Evolutionary conservation across 2,113 vertebrate species (phyloP).

Genomic region (Plotosus lineatus): DNA sequence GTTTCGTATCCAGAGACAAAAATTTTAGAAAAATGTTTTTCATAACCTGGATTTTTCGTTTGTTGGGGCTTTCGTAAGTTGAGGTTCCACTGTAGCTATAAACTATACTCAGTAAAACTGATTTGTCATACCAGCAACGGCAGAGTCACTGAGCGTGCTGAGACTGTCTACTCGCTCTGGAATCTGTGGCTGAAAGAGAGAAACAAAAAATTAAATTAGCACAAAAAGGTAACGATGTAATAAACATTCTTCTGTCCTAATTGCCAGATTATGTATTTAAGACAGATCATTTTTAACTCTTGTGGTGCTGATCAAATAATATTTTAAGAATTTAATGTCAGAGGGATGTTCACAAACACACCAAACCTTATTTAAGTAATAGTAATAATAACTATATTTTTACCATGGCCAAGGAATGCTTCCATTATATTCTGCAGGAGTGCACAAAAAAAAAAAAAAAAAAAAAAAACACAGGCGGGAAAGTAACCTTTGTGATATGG

Average conservation of each 20-base stretch:
- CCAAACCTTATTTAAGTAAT: background rate
- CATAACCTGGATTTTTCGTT: no score
- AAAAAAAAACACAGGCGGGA: background rate
- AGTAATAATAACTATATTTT: background rate
- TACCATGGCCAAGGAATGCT: background rate
- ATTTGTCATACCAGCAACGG: conserved; percentile 67
- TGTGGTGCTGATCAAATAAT: background rate
- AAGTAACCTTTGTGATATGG: background rate
- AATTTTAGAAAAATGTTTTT: no score
- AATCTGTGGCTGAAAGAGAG: conserved; percentile 71
- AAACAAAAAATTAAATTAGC: background rate
- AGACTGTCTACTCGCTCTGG: conserved; percentile 78
- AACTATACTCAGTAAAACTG: background rate
- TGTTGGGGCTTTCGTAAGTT: no score
- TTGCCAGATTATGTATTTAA: no score
- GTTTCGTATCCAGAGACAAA: no score
- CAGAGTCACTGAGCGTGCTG: conserved; percentile 76
- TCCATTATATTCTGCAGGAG: background rate
- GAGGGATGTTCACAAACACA: background rate
- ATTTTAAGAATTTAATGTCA: background rate
- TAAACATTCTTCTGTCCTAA: background rate
- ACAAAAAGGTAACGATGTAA: background rate
- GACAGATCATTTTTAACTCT: background rate
- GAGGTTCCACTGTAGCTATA: background rate
- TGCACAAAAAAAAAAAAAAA: no score